phyloP scores from a whole-genome alignment of 1,140 invertebrate genomes.

The Scaptodrosophila lebanonensis region DNA sequence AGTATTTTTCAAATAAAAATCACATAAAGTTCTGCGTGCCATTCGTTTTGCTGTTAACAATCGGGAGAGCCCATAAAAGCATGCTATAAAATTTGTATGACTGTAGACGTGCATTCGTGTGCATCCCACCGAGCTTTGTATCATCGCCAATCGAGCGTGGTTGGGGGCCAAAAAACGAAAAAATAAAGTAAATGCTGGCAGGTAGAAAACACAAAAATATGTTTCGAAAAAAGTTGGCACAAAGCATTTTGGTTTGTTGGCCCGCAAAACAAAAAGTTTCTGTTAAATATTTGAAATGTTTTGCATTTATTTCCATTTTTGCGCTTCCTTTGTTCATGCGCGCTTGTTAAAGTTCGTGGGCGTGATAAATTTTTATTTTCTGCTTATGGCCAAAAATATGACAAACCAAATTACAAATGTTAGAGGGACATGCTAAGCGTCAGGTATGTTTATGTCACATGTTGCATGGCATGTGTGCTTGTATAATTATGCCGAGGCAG shows the following conservation, averaged over 20 bases:
- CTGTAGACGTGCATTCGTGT: constrained; percentile 14
- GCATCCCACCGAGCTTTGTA: constrained; percentile 58
- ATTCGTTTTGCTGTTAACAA: constrained; percentile 18
- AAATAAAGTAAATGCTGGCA: constrained; percentile 11
- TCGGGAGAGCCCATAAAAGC: constrained; percentile 63
- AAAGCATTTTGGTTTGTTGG: constrained; percentile 12
- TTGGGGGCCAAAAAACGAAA: constrained; percentile 32
- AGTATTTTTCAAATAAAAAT: constrained; percentile 64
- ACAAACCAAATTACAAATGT: constrained; percentile 19
- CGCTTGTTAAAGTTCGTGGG: no score
- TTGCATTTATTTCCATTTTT: constrained; percentile 31
- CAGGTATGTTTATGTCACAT: constrained; percentile 1
- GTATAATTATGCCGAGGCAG: neutral
- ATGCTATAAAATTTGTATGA: constrained; percentile 66
- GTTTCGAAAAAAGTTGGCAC: constrained; percentile 18
- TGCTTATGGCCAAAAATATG: constrained; percentile 4
- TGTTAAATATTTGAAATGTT: constrained; percentile 66
- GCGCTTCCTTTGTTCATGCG: constrained; percentile 10
- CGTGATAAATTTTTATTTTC: constrained; percentile 8
- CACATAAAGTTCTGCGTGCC: constrained; percentile 48
- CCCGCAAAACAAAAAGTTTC: constrained; percentile 40
- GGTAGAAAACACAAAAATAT: constrained; percentile 20
- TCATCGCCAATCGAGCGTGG: constrained; percentile 50
- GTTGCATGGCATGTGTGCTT: neutral
- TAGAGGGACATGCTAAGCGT: constrained; percentile 2